A percentile compares a stretch with the other conserved stretches of the same genome.
phyloP scores from a whole-genome alignment of 2,113 vertebrate genomes.

The Shinisaurus crocodilurus region DNA sequence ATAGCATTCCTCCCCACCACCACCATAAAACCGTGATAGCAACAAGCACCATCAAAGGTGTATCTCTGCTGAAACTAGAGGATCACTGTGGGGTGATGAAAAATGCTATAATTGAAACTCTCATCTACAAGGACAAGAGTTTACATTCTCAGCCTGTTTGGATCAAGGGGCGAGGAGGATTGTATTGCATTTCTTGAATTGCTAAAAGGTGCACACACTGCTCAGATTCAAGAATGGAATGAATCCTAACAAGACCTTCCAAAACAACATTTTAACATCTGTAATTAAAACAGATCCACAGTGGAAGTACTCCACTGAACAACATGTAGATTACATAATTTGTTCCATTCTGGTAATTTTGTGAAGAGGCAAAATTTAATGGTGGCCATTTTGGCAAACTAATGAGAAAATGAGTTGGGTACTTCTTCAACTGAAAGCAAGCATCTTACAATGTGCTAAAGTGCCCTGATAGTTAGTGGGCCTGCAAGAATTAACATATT shows the following conservation, averaged over 20 bases:
- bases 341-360: slow-evolving; percentile 56
- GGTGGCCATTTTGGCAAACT: background rate
- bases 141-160: slow-evolving; percentile 37
- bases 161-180: background rate
- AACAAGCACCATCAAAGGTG: slow-evolving; percentile 32
- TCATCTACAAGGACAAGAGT: slow-evolving; percentile 27
- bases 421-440: background rate
- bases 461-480: background rate
- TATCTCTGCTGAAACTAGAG: slow-evolving; percentile 13
- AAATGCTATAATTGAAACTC: slow-evolving; percentile 33
- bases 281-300: slow-evolving; percentile 63
- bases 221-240: slow-evolving; percentile 61
- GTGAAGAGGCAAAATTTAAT: slow-evolving; percentile 35
- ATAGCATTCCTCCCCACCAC: background rate
- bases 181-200: slow-evolving; percentile 13
- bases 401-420: background rate
- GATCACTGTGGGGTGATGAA: slow-evolving; percentile 8
- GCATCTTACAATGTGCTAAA: background rate
- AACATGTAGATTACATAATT: slow-evolving; percentile 51
- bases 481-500: background rate
- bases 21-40: slow-evolving; percentile 39
- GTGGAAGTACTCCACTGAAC: slow-evolving; percentile 44
- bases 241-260: slow-evolving; percentile 38
- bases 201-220: slow-evolving; percentile 29
- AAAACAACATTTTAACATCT: slow-evolving; percentile 66